Evolutionary conservation across 2,888 invertebrate genomes (phyloP).

Genomic region (Anagyrus pseudococci): DNA sequence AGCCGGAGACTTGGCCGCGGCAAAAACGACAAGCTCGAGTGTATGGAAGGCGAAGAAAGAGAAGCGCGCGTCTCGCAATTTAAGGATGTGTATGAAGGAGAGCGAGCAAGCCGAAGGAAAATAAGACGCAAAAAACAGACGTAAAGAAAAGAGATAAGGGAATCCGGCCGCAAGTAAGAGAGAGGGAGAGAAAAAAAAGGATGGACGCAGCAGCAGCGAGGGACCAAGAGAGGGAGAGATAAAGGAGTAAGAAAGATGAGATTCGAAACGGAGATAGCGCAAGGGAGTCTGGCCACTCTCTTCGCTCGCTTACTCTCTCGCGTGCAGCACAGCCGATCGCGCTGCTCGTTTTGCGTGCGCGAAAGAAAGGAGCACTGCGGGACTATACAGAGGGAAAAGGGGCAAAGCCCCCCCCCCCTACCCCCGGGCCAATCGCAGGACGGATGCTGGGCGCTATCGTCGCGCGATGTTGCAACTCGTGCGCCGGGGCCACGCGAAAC

Average conservation of each 20-base stretch:
- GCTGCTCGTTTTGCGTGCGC: constrained; percentile 12
- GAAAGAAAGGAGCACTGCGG: constrained; percentile 9
- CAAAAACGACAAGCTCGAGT: constrained; percentile 7
- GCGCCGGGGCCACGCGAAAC: constrained; percentile 38
- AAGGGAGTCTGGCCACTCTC: constrained; percentile 31
- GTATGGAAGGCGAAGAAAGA: neutral
- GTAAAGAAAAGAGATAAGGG: constrained; percentile 44
- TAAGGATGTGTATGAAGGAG: constrained; percentile 3
- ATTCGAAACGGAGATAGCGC: constrained; percentile 33
- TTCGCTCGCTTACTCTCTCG: too few species aligned
- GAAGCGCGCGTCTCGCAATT: constrained; percentile 12
- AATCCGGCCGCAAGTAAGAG: constrained; percentile 34
- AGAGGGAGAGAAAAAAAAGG: constrained; percentile 4
- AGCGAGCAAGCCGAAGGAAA: too few species aligned
- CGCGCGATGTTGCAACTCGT: constrained; percentile 15
- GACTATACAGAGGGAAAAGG: neutral
- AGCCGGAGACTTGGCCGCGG: too few species aligned
- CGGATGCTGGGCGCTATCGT: constrained; percentile 19
- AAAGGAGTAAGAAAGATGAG: constrained; percentile 35
- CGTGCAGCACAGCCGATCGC: neutral
- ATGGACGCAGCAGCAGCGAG: constrained; percentile 9
- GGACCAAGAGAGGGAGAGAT: constrained; percentile 15
- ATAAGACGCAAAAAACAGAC: constrained; percentile 40
- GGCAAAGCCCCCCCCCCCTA: too few species aligned
- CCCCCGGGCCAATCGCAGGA: constrained; percentile 24